Evolutionary conservation across 1,140 invertebrate genomes (phyloP), one percentile per base, ranked within the genome.

Genomic region (Halyomorpha halys): DNA sequence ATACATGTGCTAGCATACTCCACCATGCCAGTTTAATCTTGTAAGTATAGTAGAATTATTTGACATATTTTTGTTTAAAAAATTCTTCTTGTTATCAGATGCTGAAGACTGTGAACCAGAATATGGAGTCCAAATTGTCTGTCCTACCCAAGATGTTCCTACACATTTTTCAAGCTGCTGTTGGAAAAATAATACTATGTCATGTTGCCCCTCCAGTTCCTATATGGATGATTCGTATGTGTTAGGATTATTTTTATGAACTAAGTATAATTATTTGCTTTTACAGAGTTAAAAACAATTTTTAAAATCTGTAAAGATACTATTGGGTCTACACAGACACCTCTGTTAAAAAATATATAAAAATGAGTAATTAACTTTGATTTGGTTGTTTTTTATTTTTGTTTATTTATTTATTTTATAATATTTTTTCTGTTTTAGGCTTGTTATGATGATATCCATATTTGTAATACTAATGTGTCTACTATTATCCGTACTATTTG

Each of bases 391-490:
- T n/a, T n/a, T n/a, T n/a, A n/a, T n/a, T n/a, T n/a, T n/a, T 11
- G 34, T 13, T 39, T 39, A 8, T 11, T 1, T 60, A 44, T 3
- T 60, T 18, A 4, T 16, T 19, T 44, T 8, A 30, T 30, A 30
- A 30, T 30, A 30, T 60, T 39, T 15, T 39, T 2, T 60, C 0
- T 44, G 6, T 60, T 60, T 60, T 16, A 60, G 59, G 30, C 16
- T 60, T 60, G 59, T 60, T 18, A 60, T 60, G 59, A 44, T 60
- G 16, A 44, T 60, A 21, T 60, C 59, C 19, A 25, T 44, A n/a
- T 60, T 34, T 44, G 59, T 60, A 16, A 60, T 60, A 60, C 16
- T 60, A 1, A 39, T 60, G 34, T 60, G 59, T 44, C 21, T 60
- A 16, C 5, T 30, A 39, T 30, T 60, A 44, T 60, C 59, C 44